A percentile compares a stretch with the other conserved stretches of the same genome.
phyloP scores from a whole-genome alignment of 2,888 invertebrate species.

The Ethmia dodecea region DNA sequence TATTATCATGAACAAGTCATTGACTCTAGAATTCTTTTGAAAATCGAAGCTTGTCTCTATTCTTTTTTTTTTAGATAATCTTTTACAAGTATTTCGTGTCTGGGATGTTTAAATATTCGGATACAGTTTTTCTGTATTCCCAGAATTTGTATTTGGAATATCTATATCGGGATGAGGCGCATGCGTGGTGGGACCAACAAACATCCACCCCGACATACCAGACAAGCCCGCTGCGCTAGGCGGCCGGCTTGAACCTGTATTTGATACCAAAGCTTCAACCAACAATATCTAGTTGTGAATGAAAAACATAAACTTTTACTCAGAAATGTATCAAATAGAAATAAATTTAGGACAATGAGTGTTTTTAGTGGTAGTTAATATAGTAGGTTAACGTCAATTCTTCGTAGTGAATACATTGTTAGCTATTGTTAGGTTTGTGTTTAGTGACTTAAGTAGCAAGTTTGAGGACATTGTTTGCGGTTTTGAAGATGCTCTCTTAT shows the following conservation, averaged over 20 bases:
- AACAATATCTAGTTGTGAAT: too few species aligned
- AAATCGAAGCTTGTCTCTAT: too few species aligned
- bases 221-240: constrained; percentile 17
- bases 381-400: constrained; percentile 1
- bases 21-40: too few species aligned
- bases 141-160: neutral
- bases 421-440: constrained; percentile 4
- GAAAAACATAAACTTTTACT: constrained; percentile 6
- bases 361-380: constrained; percentile 4
- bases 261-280: neutral
- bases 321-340: neutral
- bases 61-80: too few species aligned
- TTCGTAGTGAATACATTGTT: constrained; percentile 4
- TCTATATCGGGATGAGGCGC: constrained; percentile 6
- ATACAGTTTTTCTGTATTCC: too few species aligned
- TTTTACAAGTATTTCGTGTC: too few species aligned
- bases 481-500: constrained; percentile 16
- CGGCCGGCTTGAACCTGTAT: constrained; percentile 7
- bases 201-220: constrained; percentile 15
- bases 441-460: constrained; percentile 5
- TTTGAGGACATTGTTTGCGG: constrained; percentile 2
- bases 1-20: too few species aligned
- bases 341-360: constrained; percentile 5
- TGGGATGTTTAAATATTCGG: too few species aligned
- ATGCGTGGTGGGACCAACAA: constrained; percentile 5